Evolutionary conservation across 2,113 vertebrate species (phyloP).

Genomic region (Centrocercus urophasianus): DNA sequence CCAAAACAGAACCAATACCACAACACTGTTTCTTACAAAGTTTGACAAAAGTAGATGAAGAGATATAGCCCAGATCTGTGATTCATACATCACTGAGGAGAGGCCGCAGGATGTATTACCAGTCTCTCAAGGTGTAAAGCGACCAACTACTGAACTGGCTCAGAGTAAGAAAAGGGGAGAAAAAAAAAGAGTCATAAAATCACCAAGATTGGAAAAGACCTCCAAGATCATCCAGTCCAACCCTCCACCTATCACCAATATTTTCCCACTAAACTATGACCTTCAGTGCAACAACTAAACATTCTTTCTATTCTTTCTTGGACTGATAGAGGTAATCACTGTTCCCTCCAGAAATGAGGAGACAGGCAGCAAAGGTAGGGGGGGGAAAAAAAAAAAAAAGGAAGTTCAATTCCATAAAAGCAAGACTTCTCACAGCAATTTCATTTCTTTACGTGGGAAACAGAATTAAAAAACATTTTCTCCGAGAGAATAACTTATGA

Average conservation of each 20-base stretch:
- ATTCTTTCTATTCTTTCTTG: no score
- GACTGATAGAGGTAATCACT: not conserved
- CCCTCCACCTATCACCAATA: no score
- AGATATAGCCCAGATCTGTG: not conserved
- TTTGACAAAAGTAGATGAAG: not conserved
- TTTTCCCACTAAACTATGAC: no score
- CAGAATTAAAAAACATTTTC: not conserved
- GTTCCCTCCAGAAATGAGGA: not conserved
- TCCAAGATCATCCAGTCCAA: no score
- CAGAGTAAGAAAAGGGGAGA: not conserved
- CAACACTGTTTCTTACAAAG: not conserved
- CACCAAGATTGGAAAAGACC: no score
- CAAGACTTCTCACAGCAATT: not conserved
- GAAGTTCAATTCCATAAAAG: not conserved
- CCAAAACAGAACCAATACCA: not conserved
- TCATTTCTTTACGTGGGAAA: not conserved
- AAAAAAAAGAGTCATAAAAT: no score
- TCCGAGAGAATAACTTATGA: not conserved
- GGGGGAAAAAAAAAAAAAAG: no score
- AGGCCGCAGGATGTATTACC: not conserved
- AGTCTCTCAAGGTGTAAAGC: not conserved
- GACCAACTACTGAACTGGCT: not conserved
- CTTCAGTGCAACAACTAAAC: no score
- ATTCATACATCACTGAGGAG: not conserved
- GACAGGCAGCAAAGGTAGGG: not conserved